phyloP scores from a whole-genome alignment of 2,113 vertebrate genomes.

The Elephas maximus region DNA sequence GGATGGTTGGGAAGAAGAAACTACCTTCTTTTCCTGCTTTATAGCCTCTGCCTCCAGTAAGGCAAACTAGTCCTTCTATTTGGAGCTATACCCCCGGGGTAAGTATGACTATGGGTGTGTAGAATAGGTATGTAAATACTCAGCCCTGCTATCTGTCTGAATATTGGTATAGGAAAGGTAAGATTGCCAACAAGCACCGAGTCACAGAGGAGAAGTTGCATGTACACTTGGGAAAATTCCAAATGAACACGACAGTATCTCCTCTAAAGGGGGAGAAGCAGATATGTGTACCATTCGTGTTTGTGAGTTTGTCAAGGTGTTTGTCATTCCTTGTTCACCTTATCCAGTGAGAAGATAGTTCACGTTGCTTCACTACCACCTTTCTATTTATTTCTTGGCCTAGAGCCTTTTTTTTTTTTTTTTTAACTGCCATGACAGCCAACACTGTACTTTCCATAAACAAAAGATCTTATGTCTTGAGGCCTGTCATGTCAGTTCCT shows the following conservation, averaged over 20 bases:
- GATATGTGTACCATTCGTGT: background rate
- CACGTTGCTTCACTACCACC: background rate
- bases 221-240: background rate
- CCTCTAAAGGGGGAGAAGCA: background rate
- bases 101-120: background rate
- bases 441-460: background rate
- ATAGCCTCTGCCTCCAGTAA: background rate
- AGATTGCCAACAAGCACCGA: background rate
- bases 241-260: background rate
- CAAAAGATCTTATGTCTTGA: background rate
- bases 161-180: background rate
- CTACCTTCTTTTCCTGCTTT: background rate
- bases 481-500: background rate
- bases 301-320: background rate
- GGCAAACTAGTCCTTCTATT: background rate
- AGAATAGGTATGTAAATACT: background rate
- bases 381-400: slow-evolving; percentile 25
- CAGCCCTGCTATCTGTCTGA: background rate
- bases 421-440: background rate
- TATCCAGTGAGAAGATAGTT: background rate
- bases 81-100: background rate
- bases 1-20: background rate
- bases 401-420: background rate
- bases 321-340: slow-evolving; percentile 34
- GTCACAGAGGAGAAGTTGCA: background rate